phyloP scores from a whole-genome alignment of 2,797 vertebrate species.

The Nannoperca australis region DNA sequence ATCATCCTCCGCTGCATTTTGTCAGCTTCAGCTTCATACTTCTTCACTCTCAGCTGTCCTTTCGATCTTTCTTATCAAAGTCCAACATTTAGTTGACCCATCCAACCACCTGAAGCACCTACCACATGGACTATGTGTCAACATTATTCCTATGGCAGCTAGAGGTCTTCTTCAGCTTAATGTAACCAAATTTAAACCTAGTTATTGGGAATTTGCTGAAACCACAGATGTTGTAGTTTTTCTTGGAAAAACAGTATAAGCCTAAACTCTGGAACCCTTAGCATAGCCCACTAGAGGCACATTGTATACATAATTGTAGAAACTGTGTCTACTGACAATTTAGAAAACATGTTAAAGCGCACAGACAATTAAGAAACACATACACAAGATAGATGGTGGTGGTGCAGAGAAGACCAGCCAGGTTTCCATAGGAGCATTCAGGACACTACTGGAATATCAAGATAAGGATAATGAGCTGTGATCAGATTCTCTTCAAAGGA shows the following conservation, averaged over 20 bases:
- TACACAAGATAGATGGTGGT: not conserved
- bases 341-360: not conserved
- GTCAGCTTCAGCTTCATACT: not conserved
- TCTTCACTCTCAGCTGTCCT: not conserved
- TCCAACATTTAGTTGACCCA: no score
- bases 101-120: no score
- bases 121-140: no score
- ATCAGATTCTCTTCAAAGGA: conserved; percentile 27
- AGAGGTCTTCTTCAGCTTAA: no score
- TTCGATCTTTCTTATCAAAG: no score
- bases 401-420: not conserved
- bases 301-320: not conserved
- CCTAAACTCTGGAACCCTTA: no score
- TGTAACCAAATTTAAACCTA: no score
- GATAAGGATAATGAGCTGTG: conserved; percentile 30
- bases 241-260: no score
- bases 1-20: not conserved
- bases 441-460: not conserved
- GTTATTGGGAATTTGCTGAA: no score
- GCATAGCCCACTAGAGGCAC: not conserved
- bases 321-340: not conserved
- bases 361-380: not conserved
- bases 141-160: no score
- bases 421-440: no score
- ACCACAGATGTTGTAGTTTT: no score